Evolutionary conservation across 1,140 invertebrate species (phyloP).

Genomic region (Drosophila pectinifera): DNA sequence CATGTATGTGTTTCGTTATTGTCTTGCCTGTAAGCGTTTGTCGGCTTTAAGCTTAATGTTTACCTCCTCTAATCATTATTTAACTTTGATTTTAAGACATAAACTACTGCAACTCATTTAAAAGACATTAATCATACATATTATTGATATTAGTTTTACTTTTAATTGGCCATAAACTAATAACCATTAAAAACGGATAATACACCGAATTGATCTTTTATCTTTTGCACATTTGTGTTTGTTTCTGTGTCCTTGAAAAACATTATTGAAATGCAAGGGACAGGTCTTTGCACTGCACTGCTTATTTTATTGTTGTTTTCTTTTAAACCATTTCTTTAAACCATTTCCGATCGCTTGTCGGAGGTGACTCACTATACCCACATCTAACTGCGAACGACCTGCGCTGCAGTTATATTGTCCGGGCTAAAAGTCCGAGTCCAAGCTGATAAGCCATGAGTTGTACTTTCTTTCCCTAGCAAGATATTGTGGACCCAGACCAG

Average conservation of each 20-base stretch:
- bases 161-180: slow-evolving; percentile 28
- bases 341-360: slow-evolving; percentile 8
- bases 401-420: slow-evolving; percentile 4
- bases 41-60: slow-evolving; percentile 41
- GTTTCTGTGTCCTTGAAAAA: slow-evolving; percentile 33
- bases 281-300: not conserved
- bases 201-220: slow-evolving; percentile 56
- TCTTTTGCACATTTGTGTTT: slow-evolving; percentile 22
- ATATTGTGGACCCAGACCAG: slow-evolving; percentile 38
- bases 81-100: slow-evolving; percentile 24
- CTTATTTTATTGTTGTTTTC: not conserved
- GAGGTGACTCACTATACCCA: slow-evolving; percentile 10
- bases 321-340: not conserved
- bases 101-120: slow-evolving; percentile 22
- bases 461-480: slow-evolving; percentile 51
- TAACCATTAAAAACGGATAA: slow-evolving; percentile 48
- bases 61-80: slow-evolving; percentile 26
- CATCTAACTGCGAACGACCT: slow-evolving; percentile 17
- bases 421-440: slow-evolving; percentile 21
- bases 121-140: slow-evolving; percentile 19
- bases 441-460: slow-evolving; percentile 35
- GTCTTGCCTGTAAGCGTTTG: slow-evolving; percentile 48
- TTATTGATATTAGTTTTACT: slow-evolving; percentile 27
- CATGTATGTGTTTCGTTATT: slow-evolving; percentile 42
- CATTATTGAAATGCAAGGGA: slow-evolving; percentile 31